Conservation (phyloP, 2,113 vertebrate species). For the Ovis aries region ARS-UI_Ramb_v3.0 NC_056054.1:126611501-126612000, state of each 20-base stretch:
- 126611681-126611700: not conserved
- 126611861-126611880: not conserved
- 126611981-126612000: not conserved
- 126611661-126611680: not conserved
- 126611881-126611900: not conserved
- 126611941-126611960: not conserved
- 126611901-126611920: not conserved
- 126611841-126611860: not conserved
- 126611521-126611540: not conserved
- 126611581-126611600: not conserved
- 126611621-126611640: not conserved
- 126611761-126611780: not conserved
- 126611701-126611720: not conserved
- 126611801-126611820: not conserved
- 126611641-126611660: not conserved
- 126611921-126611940: not conserved
- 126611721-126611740: not conserved
- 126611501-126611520: not conserved
- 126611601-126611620: not conserved
- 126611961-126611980: not conserved
- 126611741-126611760: not conserved
- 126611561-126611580: not conserved
- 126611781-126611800: not conserved
- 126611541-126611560: not conserved
- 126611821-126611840: not conserved